Conservation (phyloP, 1,140 invertebrate genomes). For the Mesaphorura yosii region DNA sequence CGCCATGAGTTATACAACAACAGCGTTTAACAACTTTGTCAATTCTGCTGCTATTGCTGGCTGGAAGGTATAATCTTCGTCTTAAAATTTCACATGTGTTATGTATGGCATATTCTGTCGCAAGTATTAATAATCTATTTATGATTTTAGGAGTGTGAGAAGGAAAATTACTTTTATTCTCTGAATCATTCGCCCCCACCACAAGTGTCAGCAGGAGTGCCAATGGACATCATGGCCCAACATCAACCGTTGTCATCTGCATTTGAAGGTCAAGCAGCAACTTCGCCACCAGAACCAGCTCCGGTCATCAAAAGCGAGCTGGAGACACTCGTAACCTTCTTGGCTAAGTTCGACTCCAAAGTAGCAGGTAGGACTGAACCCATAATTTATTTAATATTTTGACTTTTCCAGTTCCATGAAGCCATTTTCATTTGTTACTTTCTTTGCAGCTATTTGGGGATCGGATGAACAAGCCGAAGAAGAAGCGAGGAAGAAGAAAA, state of each 20-base stretch:
- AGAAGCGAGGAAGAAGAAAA: not conserved
- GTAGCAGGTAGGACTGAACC: no score
- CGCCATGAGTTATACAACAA: no score
- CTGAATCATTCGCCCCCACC: no score
- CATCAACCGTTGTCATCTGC: slow-evolving; percentile 23
- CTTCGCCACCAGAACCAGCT: slow-evolving; percentile 15
- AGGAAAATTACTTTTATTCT: slow-evolving; percentile 5
- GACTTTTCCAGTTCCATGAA: no score
- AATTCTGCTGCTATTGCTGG: no score
- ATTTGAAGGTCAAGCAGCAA: slow-evolving; percentile 20
- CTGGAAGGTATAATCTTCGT: no score
- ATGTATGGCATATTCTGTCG: not conserved
- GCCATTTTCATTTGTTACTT: no score
- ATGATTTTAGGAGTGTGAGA: slow-evolving; percentile 5
- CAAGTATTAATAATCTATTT: not conserved
- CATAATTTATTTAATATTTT: not conserved
- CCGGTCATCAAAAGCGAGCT: slow-evolving; percentile 20
- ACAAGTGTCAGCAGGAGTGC: no score
- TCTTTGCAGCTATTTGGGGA: slow-evolving; percentile 31
- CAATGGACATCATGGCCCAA: no score
- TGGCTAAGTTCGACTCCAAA: slow-evolving; percentile 28
- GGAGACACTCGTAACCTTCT: slow-evolving; percentile 25
- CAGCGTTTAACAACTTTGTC: no score
- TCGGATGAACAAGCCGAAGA: not conserved
- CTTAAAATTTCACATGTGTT: not conserved